Conservation (phyloP, 2,888 invertebrate species). For the Drosophila sordidula region DNA sequence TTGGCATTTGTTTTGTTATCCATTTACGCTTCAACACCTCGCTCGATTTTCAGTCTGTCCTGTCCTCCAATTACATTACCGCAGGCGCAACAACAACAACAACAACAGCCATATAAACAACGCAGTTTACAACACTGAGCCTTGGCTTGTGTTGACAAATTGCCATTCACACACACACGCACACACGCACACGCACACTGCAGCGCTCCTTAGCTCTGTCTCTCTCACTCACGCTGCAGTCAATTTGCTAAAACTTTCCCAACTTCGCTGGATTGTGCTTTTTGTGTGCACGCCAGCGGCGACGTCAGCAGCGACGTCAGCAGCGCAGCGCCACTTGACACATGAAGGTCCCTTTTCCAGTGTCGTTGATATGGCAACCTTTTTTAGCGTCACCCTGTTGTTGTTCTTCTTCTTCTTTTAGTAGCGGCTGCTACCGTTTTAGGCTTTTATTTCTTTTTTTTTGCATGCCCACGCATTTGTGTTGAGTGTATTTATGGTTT, state of each 20-base stretch:
- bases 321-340: conserved; percentile 52
- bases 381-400: conserved; percentile 39
- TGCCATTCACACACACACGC: conserved; percentile 27
- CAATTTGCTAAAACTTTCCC: conserved; percentile 57
- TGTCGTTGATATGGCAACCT: conserved; percentile 59
- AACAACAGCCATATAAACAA: conserved; percentile 29
- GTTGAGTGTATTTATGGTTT: conserved; percentile 50
- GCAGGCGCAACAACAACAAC: conserved; percentile 33
- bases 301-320: conserved; percentile 38
- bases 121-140: conserved; percentile 22
- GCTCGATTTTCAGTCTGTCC: conserved; percentile 5
- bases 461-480: conserved; percentile 46
- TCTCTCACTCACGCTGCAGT: conserved; percentile 19
- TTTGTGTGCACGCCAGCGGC: conserved; percentile 37
- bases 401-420: conserved; percentile 11
- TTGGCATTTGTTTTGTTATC: conserved; percentile 31
- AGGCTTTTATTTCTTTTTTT: conserved; percentile 32
- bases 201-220: not conserved
- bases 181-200: not conserved
- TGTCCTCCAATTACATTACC: conserved; percentile 55
- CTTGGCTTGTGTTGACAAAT: conserved; percentile 70
- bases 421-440: conserved; percentile 30
- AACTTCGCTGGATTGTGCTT: conserved; percentile 26
- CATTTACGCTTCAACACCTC: conserved; percentile 45
- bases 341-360: conserved; percentile 69